phyloP scores from a whole-genome alignment of 2,888 invertebrate species.

The Tinea pellionella region DNA sequence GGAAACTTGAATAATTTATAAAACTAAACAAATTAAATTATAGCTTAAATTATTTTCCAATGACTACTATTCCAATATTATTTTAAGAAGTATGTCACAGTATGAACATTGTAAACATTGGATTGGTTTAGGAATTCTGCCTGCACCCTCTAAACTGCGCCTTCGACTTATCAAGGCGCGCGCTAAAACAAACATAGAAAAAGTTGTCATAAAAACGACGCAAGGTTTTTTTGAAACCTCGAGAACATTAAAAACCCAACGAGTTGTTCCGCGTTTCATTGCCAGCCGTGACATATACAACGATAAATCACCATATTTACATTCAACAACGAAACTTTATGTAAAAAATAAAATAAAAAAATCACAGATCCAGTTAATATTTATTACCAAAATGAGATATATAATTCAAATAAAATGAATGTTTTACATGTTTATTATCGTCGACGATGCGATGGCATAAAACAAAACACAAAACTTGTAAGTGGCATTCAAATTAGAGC shows the following conservation, averaged over 20 bases:
- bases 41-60: too few species aligned
- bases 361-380: background rate
- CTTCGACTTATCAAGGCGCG: constrained; percentile 37
- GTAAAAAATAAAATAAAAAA: background rate
- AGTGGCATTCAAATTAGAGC: constrained; percentile 41
- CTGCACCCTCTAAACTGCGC: constrained; percentile 18
- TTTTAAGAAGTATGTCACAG: too few species aligned
- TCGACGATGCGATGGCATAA: background rate
- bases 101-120: background rate
- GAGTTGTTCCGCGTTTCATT: constrained; percentile 30
- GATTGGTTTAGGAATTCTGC: constrained; percentile 22
- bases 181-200: constrained; percentile 59
- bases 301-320: background rate
- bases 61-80: too few species aligned
- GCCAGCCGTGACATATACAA: background rate
- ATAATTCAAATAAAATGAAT: background rate
- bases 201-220: constrained; percentile 45
- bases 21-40: too few species aligned
- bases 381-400: background rate
- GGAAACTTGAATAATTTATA: too few species aligned
- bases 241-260: constrained; percentile 35
- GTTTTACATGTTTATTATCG: background rate
- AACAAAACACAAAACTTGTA: background rate
- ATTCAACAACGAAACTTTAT: background rate
- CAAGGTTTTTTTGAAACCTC: constrained; percentile 34